These are phyloP conservation scores for Synanthedon andrenaeformis DNA, from an alignment of 2,888 invertebrate species.

Conservation along the genomic window DNA sequence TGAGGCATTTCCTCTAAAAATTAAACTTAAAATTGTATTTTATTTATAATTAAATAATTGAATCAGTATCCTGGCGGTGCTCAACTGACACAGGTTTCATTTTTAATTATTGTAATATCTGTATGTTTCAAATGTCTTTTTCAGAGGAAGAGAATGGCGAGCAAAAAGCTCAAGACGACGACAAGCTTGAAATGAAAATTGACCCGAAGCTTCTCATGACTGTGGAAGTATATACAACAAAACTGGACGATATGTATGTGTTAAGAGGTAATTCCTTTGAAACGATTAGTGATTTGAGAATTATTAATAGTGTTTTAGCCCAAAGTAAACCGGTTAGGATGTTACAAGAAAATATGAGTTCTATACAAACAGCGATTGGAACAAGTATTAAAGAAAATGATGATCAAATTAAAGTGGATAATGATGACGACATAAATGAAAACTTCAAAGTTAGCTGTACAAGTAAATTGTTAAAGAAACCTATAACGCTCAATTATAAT, in stretches of 20 bases:
- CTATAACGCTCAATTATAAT: conserved; percentile 36
- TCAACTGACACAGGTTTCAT: too few species aligned
- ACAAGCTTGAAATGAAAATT: conserved; percentile 19
- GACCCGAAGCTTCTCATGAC: conserved; percentile 48
- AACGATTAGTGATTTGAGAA: conserved; percentile 18
- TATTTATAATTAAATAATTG: too few species aligned
- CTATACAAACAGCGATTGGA: conserved; percentile 1
- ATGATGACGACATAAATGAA: conserved; percentile 11
- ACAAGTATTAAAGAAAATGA: conserved; percentile 4
- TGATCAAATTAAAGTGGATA: conserved; percentile 3
- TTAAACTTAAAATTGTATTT: too few species aligned
- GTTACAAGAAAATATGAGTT: conserved; percentile 8
- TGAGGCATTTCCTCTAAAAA: too few species aligned
- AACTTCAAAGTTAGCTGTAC: conserved; percentile 25
- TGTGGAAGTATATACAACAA: conserved; percentile 42
- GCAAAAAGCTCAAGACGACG: conserved; percentile 3
- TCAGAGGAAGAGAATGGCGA: background rate
- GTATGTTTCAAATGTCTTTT: background rate
- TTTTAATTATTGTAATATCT: background rate
- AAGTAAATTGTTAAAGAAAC: conserved; percentile 44
- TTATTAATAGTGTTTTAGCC: conserved; percentile 26
- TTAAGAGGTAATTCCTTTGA: conserved; percentile 20
- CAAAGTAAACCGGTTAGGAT: conserved; percentile 37
- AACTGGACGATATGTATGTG: conserved; percentile 40
- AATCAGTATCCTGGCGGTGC: too few species aligned